Percentiles rank a stretch among this genome's conserved stretches.
These are phyloP conservation scores for Heloderma charlesbogerti DNA, from an alignment of 2,113 vertebrate species.

Conservation along the genomic window DNA sequence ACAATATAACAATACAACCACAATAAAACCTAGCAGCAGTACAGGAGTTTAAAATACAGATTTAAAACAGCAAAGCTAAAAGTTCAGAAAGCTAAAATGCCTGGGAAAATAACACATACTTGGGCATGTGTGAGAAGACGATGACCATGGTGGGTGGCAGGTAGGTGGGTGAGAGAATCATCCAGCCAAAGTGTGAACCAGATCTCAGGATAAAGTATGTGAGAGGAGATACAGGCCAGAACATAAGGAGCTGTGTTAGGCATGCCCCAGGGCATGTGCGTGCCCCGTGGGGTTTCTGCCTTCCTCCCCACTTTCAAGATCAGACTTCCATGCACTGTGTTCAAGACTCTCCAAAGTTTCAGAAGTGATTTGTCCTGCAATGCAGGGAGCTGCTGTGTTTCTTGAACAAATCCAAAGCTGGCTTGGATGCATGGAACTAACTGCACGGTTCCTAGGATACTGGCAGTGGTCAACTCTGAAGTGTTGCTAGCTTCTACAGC, in stretches of 20 bases:
- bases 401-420: neutral
- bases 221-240: neutral
- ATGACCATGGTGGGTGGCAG: neutral
- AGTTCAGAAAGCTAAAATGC: too few species aligned
- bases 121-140: neutral
- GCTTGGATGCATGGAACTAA: neutral
- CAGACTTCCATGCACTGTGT: neutral
- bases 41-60: too few species aligned
- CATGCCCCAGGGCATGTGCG: neutral
- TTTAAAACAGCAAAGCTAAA: too few species aligned
- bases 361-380: neutral
- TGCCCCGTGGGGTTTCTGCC: neutral
- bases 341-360: neutral
- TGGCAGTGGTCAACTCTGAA: neutral
- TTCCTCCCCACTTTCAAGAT: neutral
- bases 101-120: too few species aligned
- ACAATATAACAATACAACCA: too few species aligned
- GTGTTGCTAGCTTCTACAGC: neutral
- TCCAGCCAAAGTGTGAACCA: neutral
- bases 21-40: too few species aligned
- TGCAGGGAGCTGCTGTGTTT: neutral
- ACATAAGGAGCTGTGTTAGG: neutral
- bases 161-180: neutral
- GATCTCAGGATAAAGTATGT: neutral
- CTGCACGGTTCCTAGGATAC: neutral